Evolutionary conservation across 2,797 vertebrate genomes (phyloP).

Genomic region (Rhinophrynus dorsalis): DNA sequence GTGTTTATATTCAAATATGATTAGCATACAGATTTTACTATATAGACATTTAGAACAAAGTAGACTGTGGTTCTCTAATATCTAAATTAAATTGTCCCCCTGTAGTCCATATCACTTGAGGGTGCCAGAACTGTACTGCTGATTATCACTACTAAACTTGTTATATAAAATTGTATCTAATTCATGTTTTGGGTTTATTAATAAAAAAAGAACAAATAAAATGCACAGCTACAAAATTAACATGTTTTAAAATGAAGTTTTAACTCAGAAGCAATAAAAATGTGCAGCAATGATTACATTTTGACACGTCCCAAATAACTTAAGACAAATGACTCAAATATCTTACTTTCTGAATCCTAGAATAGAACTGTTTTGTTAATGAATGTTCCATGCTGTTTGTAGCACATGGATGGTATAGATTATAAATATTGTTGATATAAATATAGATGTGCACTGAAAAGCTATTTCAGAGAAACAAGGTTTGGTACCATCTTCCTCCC

Average conservation of each 20-base stretch:
- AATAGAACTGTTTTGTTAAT: slow-evolving; percentile 26
- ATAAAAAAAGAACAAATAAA: too few species aligned
- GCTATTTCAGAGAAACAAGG: slow-evolving; percentile 42
- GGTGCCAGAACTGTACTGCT: too few species aligned
- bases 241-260: slow-evolving; percentile 1
- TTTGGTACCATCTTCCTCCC: slow-evolving; percentile 23
- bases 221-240: neutral
- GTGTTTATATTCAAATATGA: too few species aligned
- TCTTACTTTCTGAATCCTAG: slow-evolving; percentile 1
- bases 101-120: too few species aligned
- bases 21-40: too few species aligned
- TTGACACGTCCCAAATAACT: slow-evolving; percentile 1
- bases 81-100: too few species aligned
- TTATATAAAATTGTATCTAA: too few species aligned
- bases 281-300: neutral
- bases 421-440: slow-evolving; percentile 23
- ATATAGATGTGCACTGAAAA: slow-evolving; percentile 33
- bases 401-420: slow-evolving; percentile 21
- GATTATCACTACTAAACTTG: too few species aligned
- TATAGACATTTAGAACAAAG: too few species aligned
- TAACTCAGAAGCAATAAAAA: too few species aligned
- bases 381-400: slow-evolving; percentile 11
- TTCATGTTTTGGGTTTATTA: too few species aligned
- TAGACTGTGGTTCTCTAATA: too few species aligned
- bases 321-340: slow-evolving; percentile 6